Evolutionary conservation across 1,140 invertebrate species (phyloP), one percentile per base, ranked within the genome.

Genomic region (Drosophila carrolli): DNA sequence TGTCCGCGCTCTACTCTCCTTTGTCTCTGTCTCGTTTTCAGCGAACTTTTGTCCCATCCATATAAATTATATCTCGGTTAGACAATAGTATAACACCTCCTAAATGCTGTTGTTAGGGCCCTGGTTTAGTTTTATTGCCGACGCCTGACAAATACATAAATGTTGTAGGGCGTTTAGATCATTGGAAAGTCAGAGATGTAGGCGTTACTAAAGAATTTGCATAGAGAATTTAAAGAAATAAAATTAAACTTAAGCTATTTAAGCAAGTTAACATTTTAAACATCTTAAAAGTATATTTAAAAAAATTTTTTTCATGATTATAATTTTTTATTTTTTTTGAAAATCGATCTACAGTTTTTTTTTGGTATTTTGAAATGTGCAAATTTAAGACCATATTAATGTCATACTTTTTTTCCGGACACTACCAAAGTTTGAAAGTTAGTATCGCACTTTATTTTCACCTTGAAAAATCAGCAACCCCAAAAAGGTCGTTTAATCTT

Each of bases 1-100:
- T 86, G 74, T 77, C 60, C 46, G 61, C 41, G 48, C 62, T 29
- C 35, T 38, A 51, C 38, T 56, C 71, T 57, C 56, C 56, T 78
- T 78, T 76, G 68, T 78, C 76, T 86, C 70, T 89, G 79, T 88
- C 67, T 80, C 65, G 57, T 83, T 83, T 76, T 75, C 72, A 54
- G 47, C 65, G 51, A 78, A 75, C 57, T 75, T 75, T 47, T 60
- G 71, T 78, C 8, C 48, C 55, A 57, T 71, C 75, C 62, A 86
- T 75, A 86, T 86, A 86, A 88, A 76, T 86, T 86, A 83, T 79
- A 83, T 55, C 50, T 29, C 29, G 44, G 29, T 4, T 11, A 77
- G 63, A 88, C 83, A 88, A 85, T 78, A 82, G 83, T 75, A 78
- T 78, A 88, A 89, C 84, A 89, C 83, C 80, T 89, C 76, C 84